Evolutionary conservation across 2,113 vertebrate genomes (phyloP).

Genomic region (Sphyrna mokarran): DNA sequence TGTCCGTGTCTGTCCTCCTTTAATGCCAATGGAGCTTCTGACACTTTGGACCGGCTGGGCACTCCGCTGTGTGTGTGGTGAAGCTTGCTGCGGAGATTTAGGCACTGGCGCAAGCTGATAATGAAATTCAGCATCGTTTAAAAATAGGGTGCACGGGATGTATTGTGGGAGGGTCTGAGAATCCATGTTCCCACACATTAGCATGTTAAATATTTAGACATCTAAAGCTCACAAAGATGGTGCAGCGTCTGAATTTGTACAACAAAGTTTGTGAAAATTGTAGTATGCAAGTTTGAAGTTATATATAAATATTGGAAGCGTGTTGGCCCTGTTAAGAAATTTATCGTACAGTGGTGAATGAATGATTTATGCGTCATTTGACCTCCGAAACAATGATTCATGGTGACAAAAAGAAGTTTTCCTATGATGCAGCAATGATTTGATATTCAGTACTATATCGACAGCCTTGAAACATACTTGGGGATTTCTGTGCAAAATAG

Average conservation of each 20-base stretch:
- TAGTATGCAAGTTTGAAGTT: not conserved
- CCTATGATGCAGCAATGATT: not conserved
- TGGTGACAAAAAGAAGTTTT: not conserved
- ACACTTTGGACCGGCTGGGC: not conserved
- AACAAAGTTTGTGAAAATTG: conserved; percentile 15
- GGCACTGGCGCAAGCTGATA: not conserved
- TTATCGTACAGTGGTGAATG: not conserved
- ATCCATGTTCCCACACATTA: not conserved
- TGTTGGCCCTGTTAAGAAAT: not conserved
- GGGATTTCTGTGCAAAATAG: not conserved
- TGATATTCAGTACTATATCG: not conserved
- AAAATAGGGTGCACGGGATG: not conserved
- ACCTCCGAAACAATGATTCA: not conserved
- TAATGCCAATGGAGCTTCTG: not conserved
- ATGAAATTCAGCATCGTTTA: not conserved
- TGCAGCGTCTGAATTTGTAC: not conserved
- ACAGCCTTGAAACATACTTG: conserved; percentile 1
- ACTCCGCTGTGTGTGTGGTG: not conserved
- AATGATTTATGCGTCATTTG: not conserved
- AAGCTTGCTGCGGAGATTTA: not conserved
- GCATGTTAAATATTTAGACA: conserved; percentile 8
- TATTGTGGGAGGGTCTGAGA: not conserved
- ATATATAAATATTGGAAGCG: not conserved
- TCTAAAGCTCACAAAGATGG: not conserved
- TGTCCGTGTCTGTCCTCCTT: not conserved